A percentile compares a stretch with the other conserved stretches of the same genome.
These are phyloP conservation scores for Ctenopoma kingsleyae DNA, from an alignment of 2,797 vertebrate species.

Conservation along the genomic window DNA sequence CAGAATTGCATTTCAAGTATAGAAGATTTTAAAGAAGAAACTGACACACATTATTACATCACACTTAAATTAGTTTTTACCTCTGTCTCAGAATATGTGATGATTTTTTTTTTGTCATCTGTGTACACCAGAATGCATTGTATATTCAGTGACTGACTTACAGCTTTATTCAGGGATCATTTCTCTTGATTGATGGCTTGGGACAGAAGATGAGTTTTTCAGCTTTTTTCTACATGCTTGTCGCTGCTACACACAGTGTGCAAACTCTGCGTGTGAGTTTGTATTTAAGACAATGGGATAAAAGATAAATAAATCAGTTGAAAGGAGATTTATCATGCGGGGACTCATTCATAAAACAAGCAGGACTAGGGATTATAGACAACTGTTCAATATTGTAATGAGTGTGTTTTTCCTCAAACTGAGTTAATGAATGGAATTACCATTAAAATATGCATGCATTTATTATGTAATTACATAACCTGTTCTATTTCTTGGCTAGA, in stretches of 20 bases:
- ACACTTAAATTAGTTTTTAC: not conserved
- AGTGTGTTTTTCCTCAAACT: slow-evolving; percentile 10
- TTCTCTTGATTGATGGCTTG: slow-evolving; percentile 42
- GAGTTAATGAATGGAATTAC: not conserved
- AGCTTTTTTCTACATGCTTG: slow-evolving; percentile 1
- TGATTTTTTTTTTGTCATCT: slow-evolving; percentile 19
- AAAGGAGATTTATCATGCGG: slow-evolving; percentile 11
- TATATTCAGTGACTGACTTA: slow-evolving; percentile 28
- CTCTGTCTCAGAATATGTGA: no score
- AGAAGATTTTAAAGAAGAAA: not conserved
- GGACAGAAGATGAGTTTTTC: slow-evolving; percentile 25
- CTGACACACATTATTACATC: not conserved
- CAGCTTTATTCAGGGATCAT: slow-evolving; percentile 37
- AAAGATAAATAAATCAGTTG: slow-evolving; percentile 25
- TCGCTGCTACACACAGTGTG: slow-evolving; percentile 19
- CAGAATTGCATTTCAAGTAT: not conserved
- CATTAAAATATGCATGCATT: not conserved
- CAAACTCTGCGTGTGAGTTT: slow-evolving; percentile 10
- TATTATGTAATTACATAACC: slow-evolving; percentile 3
- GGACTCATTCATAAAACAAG: slow-evolving; percentile 3
- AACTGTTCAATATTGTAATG: slow-evolving; percentile 17
- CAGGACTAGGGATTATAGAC: slow-evolving; percentile 14
- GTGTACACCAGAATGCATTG: slow-evolving; percentile 11
- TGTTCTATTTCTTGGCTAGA: not conserved
- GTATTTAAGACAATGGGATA: slow-evolving; percentile 14